Evolutionary conservation across 2,888 invertebrate species (phyloP), one percentile per base, ranked within the genome.

Genomic region (Hipparchia sbordonii): DNA sequence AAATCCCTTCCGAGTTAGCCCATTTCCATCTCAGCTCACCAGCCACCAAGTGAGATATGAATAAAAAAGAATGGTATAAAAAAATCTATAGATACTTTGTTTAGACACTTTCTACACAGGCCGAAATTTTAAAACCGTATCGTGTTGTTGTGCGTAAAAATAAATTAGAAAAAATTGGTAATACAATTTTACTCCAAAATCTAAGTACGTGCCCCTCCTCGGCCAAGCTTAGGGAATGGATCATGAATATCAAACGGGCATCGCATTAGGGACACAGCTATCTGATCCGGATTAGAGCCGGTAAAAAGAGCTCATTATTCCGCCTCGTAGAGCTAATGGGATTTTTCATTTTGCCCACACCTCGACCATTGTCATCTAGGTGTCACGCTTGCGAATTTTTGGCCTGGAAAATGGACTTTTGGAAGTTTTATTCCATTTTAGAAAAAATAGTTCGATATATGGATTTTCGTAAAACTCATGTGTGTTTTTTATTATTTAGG

Each of bases 251-350:
- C 89, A 88, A 92, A 91, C 88, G 84, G 82, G 86, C 87, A 88
- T 89, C 87, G 84, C 84, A 88, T 89, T 85, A 84, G 85, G 82
- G 82, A 13, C 10, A 57, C 77, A 82, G 85, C 83, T 89, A 91
- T 92, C 91, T 89, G 92, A 92, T 91, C 89, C 85, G 89, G 90
- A 91, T 92, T 92, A 92, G 23, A 80, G 79, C 87, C 87, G 83
- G 90, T 91, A 92, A 92, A 92, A 92, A 91, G 90, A 89, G 82
- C 86, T 91, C 85, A 91, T 92, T 92, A 92, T 92, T 92, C 91
- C 90, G 90, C 89, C 87, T 90, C 85, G 81, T 87, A 85, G 82
- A 65, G 76, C 74, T 82, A 88, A 91, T 88, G 84, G 85, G 91
- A 91, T 91, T 92, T 92, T 91, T 89, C 88, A 85, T 89, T 87